A percentile compares a stretch with the other conserved stretches of the same genome.
These are phyloP conservation scores for Mormyrops attenuatus DNA, from an alignment of 2,797 vertebrate genomes.

Conservation along the genomic window DNA sequence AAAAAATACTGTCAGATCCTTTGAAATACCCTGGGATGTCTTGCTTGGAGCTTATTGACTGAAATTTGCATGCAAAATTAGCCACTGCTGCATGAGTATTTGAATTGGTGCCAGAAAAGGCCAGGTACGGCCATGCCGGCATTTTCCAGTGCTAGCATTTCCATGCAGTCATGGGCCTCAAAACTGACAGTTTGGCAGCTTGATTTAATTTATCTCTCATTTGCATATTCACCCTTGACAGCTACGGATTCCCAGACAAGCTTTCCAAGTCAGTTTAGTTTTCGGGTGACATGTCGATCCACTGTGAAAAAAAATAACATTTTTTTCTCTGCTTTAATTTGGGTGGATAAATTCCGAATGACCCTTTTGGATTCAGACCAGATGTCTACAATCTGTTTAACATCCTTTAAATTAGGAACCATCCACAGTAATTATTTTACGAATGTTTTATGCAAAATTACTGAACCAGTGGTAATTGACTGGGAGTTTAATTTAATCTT, in stretches of 20 bases:
- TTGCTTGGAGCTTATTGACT: conserved; percentile 99
- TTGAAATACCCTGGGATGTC: conserved; percentile 99
- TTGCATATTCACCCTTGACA: conserved; percentile 96
- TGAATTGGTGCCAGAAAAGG: conserved; percentile 93
- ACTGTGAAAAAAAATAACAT: conserved; percentile 57
- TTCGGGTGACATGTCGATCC: conserved; percentile 84
- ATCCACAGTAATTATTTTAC: conserved; percentile 96
- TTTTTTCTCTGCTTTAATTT: conserved; percentile 73
- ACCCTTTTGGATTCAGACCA: conserved; percentile 93
- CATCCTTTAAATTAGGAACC: conserved; percentile 96
- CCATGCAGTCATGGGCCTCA: conserved; percentile 89
- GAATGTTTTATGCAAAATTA: conserved; percentile 90
- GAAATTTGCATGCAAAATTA: conserved; percentile 99
- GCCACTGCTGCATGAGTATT: conserved; percentile 90
- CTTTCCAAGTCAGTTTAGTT: conserved; percentile 77
- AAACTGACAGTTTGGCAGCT: conserved; percentile 99
- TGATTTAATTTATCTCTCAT: conserved; percentile 99
- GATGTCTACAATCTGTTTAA: conserved; percentile 99
- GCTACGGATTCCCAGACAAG: conserved; percentile 83
- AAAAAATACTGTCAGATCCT: conserved; percentile 91
- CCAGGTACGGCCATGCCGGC: conserved; percentile 87
- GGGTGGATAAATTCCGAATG: conserved; percentile 98
- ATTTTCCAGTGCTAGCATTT: conserved; percentile 94
- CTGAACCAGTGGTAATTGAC: conserved; percentile 85
- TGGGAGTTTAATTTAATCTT: conserved; percentile 71